Evolutionary conservation across 2,113 vertebrate species (phyloP).

Genomic region (Lathamus discolor): DNA sequence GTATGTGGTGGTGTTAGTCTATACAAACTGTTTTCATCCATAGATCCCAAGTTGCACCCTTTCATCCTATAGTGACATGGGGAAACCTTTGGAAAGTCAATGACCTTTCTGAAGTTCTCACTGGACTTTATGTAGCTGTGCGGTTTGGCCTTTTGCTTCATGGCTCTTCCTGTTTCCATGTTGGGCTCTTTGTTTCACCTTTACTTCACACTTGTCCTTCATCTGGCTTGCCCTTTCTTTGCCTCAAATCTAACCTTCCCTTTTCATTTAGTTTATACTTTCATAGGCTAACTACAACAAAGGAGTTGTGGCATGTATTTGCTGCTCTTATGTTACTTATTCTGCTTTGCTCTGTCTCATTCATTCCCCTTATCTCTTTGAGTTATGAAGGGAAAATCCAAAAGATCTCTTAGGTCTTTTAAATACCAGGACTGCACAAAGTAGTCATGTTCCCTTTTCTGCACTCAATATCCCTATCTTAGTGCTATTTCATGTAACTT

Average conservation of each 20-base stretch:
- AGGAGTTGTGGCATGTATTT: neutral
- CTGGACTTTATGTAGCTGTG: neutral
- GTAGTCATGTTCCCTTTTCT: neutral
- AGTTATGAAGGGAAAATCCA: neutral
- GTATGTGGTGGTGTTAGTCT: neutral
- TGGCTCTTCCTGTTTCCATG: neutral
- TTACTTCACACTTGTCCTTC: neutral
- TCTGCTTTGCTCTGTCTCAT: constrained; percentile 3
- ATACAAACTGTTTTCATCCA: neutral
- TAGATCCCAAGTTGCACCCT: neutral
- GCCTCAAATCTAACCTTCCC: neutral
- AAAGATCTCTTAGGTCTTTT: neutral
- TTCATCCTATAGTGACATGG: neutral
- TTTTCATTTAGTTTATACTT: neutral
- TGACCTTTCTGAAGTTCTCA: constrained; percentile 8
- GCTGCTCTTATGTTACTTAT: neutral
- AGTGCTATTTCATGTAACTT: neutral
- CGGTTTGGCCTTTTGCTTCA: constrained; percentile 18
- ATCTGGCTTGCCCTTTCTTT: constrained; percentile 14
- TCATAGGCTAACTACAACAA: neutral
- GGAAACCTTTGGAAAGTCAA: neutral
- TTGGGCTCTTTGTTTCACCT: constrained; percentile 11
- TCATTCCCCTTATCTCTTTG: neutral
- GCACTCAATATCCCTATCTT: neutral
- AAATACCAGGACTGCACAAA: neutral